Conservation (phyloP, 2,888 invertebrate genomes). For the Marronus borbonicus region DNA sequence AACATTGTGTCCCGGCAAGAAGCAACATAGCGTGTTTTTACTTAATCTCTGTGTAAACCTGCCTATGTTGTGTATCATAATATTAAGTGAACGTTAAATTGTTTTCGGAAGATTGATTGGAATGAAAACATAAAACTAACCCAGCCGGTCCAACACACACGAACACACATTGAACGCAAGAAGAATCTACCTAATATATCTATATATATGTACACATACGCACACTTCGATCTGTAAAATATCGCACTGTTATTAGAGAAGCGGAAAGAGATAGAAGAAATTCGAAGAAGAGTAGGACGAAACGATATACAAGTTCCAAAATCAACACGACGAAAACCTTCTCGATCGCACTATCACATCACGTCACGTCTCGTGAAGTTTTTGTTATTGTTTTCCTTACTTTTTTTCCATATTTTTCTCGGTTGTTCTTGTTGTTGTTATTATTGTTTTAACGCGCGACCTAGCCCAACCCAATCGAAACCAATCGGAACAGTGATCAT, state of each 20-base stretch:
- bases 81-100: conserved; percentile 78
- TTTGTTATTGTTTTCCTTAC: not conserved
- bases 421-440: not conserved
- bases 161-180: conserved; percentile 78
- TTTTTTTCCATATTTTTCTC: not conserved
- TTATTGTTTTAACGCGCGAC: conserved; percentile 1
- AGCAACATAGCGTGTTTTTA: conserved; percentile 74
- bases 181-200: conserved; percentile 10
- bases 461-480: conserved; percentile 50
- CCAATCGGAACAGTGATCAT: too few species aligned
- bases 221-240: not conserved
- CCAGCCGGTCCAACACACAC: conserved; percentile 41
- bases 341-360: not conserved
- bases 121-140: conserved; percentile 67
- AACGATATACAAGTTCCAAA: conserved; percentile 73
- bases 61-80: conserved; percentile 88
- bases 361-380: too few species aligned
- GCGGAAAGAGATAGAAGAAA: conserved; percentile 42
- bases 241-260: conserved; percentile 1
- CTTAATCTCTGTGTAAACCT: conserved; percentile 84
- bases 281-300: conserved; percentile 6
- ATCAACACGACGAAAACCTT: conserved; percentile 46
- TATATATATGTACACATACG: not conserved
- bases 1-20: conserved; percentile 71
- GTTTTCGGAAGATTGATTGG: conserved; percentile 73